Conservation (phyloP, 2,113 vertebrate species). For the Hippocampus zosterae region DNA sequence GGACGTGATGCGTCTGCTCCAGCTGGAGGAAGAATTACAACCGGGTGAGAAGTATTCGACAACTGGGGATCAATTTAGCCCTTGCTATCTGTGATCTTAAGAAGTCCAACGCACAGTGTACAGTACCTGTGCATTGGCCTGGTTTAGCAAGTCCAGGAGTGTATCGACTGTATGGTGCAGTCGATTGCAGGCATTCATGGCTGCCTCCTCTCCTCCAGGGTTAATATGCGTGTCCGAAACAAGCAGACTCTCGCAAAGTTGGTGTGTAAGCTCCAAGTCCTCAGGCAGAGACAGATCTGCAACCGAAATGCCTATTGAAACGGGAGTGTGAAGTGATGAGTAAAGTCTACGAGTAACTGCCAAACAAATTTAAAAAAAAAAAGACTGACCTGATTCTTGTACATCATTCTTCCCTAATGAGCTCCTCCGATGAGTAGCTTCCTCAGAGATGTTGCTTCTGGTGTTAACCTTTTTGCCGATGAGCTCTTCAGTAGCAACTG, state of each 20-base stretch:
- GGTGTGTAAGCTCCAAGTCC: constrained; percentile 79
- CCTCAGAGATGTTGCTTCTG: constrained; percentile 36
- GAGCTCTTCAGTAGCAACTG: constrained; percentile 74
- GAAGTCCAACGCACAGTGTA: neutral
- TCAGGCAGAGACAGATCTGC: constrained; percentile 54
- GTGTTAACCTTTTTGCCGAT: constrained; percentile 77
- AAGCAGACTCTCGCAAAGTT: constrained; percentile 86
- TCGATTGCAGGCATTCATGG: constrained; percentile 72
- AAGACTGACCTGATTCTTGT: constrained; percentile 58
- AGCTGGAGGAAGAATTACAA: constrained; percentile 63
- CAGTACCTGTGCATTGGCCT: constrained; percentile 80
- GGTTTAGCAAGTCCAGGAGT: constrained; percentile 83
- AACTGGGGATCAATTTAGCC: neutral
- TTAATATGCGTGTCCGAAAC: constrained; percentile 73
- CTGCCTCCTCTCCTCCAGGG: constrained; percentile 74
- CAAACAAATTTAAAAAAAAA: neutral
- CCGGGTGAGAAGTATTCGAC: neutral
- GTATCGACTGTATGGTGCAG: constrained; percentile 79
- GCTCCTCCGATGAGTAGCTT: constrained; percentile 12
- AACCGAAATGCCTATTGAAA: constrained; percentile 35
- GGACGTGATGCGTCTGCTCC: constrained; percentile 78
- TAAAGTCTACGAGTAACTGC: neutral
- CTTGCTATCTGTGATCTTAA: neutral
- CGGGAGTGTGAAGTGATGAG: neutral
- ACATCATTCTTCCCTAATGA: constrained; percentile 31